These are phyloP conservation scores for Trialeurodes vaporariorum DNA, from an alignment of 1,140 invertebrate genomes.

Conservation along the genomic window DNA sequence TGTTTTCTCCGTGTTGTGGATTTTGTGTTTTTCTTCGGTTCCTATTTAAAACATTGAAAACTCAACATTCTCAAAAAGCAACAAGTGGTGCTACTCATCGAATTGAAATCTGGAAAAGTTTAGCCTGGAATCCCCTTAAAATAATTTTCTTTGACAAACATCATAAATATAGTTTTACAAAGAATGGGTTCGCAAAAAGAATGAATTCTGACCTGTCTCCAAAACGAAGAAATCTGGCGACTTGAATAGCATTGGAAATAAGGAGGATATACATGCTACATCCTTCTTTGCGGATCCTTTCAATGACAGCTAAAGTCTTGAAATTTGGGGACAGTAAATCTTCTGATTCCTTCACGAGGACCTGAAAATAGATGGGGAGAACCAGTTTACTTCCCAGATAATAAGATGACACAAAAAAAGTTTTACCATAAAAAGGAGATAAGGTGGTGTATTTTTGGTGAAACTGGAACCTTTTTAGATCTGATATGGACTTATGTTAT, in stretches of 20 bases:
- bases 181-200: no score
- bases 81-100: no score
- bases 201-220: slow-evolving; percentile 59
- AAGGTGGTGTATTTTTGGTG: background rate
- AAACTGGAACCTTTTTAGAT: background rate
- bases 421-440: background rate
- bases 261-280: slow-evolving; percentile 60
- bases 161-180: no score
- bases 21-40: no score
- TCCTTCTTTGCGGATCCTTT: slow-evolving; percentile 43
- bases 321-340: slow-evolving; percentile 47
- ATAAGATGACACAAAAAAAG: background rate
- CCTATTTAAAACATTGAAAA: no score
- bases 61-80: no score
- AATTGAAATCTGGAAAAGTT: no score
- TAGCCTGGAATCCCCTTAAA: no score
- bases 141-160: no score
- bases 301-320: slow-evolving; percentile 40
- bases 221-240: slow-evolving; percentile 48
- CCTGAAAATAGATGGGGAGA: slow-evolving; percentile 35
- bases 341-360: slow-evolving; percentile 48
- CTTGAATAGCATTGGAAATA: slow-evolving; percentile 55
- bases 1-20: no score
- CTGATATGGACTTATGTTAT: no score
- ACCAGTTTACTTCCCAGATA: background rate